Percentiles rank a stretch among this genome's conserved stretches.
Evolutionary conservation across 2,797 vertebrate genomes (phyloP).

Genomic region (Pterois miles): DNA sequence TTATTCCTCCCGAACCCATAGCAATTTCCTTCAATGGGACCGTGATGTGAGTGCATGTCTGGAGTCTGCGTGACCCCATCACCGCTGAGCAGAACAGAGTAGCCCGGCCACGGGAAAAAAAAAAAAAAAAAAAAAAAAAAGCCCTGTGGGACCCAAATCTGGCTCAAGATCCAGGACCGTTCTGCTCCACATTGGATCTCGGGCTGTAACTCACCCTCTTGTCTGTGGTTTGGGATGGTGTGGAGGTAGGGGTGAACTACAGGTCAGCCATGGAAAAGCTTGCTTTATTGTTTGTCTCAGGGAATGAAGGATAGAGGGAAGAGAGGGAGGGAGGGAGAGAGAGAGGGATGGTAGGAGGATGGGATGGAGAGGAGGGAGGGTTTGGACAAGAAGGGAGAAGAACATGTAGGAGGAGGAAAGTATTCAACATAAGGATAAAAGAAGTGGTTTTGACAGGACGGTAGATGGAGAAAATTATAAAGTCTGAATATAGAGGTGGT

Average conservation of each 20-base stretch:
- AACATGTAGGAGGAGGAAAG: constrained; percentile 8
- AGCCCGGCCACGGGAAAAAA: constrained; percentile 31
- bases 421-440: constrained; percentile 14
- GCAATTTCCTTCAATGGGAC: constrained; percentile 51
- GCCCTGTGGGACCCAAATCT: constrained; percentile 63
- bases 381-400: constrained; percentile 24
- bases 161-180: constrained; percentile 40
- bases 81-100: constrained; percentile 35
- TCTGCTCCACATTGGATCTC: constrained; percentile 49
- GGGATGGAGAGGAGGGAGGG: constrained; percentile 21
- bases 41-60: constrained; percentile 50
- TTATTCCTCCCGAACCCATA: constrained; percentile 34
- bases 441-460: constrained; percentile 19
- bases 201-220: constrained; percentile 74
- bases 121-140: too few relatives aligned
- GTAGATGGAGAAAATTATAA: constrained; percentile 4
- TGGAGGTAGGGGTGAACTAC: constrained; percentile 77
- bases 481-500: constrained; percentile 15
- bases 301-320: constrained; percentile 65
- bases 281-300: constrained; percentile 72
- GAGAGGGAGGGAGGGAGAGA: constrained; percentile 45
- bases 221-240: constrained; percentile 72
- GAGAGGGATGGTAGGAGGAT: constrained; percentile 38
- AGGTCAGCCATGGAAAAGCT: constrained; percentile 80
- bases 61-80: constrained; percentile 62